Evolutionary conservation across 92 coral and sea anemone species (phyloP).

Genomic region (Epizoanthus illoricatus): DNA sequence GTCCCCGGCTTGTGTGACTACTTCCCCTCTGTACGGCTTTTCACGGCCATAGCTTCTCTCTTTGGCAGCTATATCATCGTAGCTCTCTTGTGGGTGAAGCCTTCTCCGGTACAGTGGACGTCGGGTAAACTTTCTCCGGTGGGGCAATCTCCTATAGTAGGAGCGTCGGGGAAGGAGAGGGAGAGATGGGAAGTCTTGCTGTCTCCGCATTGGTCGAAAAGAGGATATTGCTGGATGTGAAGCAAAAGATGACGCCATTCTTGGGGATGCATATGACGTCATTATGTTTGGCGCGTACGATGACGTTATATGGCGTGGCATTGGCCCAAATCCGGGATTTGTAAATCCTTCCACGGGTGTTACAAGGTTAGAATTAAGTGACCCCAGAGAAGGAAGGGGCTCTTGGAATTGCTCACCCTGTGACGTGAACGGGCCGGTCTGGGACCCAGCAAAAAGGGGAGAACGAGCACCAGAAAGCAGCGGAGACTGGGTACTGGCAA

Average conservation of each 20-base stretch:
- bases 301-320: constrained; percentile 1
- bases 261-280: constrained; percentile 36
- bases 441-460: constrained; percentile 17
- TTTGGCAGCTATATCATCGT: constrained; percentile 49
- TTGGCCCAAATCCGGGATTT: not conserved
- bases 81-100: constrained; percentile 49
- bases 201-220: constrained; percentile 20
- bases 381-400: constrained; percentile 33
- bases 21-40: constrained; percentile 48
- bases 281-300: constrained; percentile 27
- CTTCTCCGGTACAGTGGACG: constrained; percentile 77
- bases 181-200: constrained; percentile 18
- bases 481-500: constrained; percentile 15
- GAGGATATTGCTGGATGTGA: not conserved
- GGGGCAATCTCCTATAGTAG: constrained; percentile 20
- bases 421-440: constrained; percentile 15
- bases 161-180: constrained; percentile 5
- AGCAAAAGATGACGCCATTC: constrained; percentile 18
- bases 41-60: constrained; percentile 49
- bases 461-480: constrained; percentile 16
- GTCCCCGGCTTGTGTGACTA: constrained; percentile 66
- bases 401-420: constrained; percentile 29
- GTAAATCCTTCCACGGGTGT: constrained; percentile 11
- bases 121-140: constrained; percentile 42
- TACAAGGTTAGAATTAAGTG: constrained; percentile 36